These are phyloP conservation scores for Thalassophryne amazonica DNA, from an alignment of 2,797 vertebrate species.

Conservation along the genomic window DNA sequence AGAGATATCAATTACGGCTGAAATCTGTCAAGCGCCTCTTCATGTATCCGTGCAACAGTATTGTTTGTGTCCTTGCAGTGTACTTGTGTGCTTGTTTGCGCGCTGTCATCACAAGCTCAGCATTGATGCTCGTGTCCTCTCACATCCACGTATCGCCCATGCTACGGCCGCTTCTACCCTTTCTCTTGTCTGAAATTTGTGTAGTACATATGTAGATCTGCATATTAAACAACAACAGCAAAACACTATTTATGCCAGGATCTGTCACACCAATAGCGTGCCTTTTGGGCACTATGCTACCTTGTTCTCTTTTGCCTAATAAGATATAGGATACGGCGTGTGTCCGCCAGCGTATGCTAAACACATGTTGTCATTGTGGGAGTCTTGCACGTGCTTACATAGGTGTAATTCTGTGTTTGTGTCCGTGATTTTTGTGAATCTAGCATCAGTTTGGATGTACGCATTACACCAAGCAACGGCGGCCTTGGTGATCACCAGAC, in stretches of 20 bases:
- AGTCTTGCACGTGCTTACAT: conserved; percentile 4
- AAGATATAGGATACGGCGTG: conserved; percentile 47
- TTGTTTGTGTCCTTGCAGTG: conserved; percentile 14
- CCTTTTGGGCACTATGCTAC: conserved; percentile 28
- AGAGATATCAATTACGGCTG: conserved; percentile 56
- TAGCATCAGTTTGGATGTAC: too few species aligned
- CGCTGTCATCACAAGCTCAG: conserved; percentile 56
- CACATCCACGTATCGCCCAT: conserved; percentile 42
- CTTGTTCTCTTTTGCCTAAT: conserved; percentile 65
- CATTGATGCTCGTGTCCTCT: conserved; percentile 64
- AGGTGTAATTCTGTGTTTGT: background rate
- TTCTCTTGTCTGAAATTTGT: conserved; percentile 13
- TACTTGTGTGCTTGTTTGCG: conserved; percentile 7
- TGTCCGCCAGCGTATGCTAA: background rate
- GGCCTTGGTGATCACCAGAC: too few species aligned
- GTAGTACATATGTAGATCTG: conserved; percentile 42
- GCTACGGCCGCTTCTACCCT: background rate
- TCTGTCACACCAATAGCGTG: conserved; percentile 56
- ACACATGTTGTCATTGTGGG: too few species aligned
- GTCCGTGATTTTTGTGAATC: conserved; percentile 21
- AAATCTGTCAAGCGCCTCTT: conserved; percentile 63
- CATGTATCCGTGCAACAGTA: conserved; percentile 1
- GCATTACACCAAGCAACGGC: too few species aligned
- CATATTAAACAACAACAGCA: conserved; percentile 65
- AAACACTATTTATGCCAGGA: conserved; percentile 65